Evolutionary conservation across 2,113 vertebrate genomes (phyloP), one percentile per base, ranked within the genome.

Genomic region (Sinocyclocheilus grahami): DNA sequence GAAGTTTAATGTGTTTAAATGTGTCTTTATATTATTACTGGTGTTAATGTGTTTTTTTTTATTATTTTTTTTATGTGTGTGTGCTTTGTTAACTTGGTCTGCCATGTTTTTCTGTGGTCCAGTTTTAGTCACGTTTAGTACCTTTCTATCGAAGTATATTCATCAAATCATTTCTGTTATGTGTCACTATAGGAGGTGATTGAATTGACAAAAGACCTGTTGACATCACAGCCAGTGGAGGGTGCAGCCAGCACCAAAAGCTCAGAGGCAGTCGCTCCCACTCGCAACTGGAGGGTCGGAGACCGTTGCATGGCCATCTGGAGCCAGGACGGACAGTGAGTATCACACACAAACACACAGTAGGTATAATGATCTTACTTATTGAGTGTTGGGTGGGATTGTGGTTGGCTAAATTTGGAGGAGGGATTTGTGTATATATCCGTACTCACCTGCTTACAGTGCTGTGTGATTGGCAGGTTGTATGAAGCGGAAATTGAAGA

Each of bases 391-490:
- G 2, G 46, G 46, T 48, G 46, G 46, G 46, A 48, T 48, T 48
- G 46, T 48, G 46, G 10, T 48, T 3, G 33, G 42, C 39, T 48
- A 5, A 62, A 30, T 83, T 69, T 72, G 27, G 27, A 46, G 16
- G 62, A 63, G 18, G 48, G 65, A 33, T 93, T 94, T 82, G 93
- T 94, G 90, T 96, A 89, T 93, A 93, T 94, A 94, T 95, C 95
- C 95, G 95, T 98, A 99, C 97, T 99, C 97, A 99, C 97, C 97
- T 97, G 97, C 97, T 99, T 99, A 99, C 97, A 98, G 97, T 94
- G 96, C 96, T 97, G 97, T 97, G 97, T 97, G 95, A 95, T 98
- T 97, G 96, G 90, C 97, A 99, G 98, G 96, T 94, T 96, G 94
- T 99, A 99, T 2, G 97, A 99, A 93, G 98, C 98, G 71, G 98